Evolutionary conservation across 2,797 vertebrate genomes (phyloP), one percentile per base, ranked within the genome.

Genomic region (Channa striata): DNA sequence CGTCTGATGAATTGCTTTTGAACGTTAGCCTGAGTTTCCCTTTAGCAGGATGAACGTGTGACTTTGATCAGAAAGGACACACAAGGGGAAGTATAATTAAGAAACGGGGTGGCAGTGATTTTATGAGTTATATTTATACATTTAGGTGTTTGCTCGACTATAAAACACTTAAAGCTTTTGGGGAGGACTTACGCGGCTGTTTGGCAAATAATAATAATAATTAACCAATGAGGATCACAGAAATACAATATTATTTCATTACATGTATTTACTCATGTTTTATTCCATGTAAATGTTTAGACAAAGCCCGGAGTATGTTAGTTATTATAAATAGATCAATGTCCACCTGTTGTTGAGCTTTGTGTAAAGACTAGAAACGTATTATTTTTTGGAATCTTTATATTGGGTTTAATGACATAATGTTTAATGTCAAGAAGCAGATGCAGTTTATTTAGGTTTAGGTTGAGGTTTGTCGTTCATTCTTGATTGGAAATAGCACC

Each of bases 1-100:
- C 62, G 77, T 36, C 46, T 30, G 25, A 69, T 64, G 37, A 72
- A 43, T 48, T 65, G 48, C 34, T 74, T 30, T 34, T 78, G 69
- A 85, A 84, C 73, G 74, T 85, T 74, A 69, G 48, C 33, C 49
- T 33, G 23, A 10, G 51, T 52, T 78, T 68, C 43, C 19, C 67
- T 69, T 59, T 66, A 75, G 76, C 44, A 64, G 51, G 83, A 83
- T 88, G 81, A 78, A 77, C 85, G 78, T 5, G 14, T 61, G 52
- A 57, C 75, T 86, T 34, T 83, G 61, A 78, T 78, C 84, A 71
- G 46, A 75, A 65, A 85, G 84, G 81, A 81, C 74, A 58, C 39
- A 67, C 66, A 80, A 84, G 62, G 67, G 67, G 73, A 88, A 57
- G 25, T 59, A 1, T 46, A 72, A 75, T 78, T 63, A 83, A 57